Evolutionary conservation across 2,113 vertebrate genomes (phyloP), one percentile per base, ranked within the genome.

Genomic region (Regulus satrapa): DNA sequence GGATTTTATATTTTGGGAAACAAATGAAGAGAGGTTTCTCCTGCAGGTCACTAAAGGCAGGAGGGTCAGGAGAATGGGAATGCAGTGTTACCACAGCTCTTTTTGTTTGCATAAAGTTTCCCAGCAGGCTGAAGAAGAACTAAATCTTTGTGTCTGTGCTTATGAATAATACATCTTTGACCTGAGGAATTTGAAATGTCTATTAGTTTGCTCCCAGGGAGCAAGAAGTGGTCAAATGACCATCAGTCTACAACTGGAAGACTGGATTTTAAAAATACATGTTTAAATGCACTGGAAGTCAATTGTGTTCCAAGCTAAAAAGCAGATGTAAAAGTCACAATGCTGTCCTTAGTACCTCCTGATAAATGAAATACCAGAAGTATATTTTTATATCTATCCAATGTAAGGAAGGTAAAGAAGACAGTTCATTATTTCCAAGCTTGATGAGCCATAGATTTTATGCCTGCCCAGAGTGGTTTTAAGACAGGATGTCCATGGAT

Each of bases 41-140:
- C 78, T 67, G 31, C 26, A 83, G 56, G 71, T 82, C 71, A 77
- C 15, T 38, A 73, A 78, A 67, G 54, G 52, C 73, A 91, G 48
- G n/a, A 85, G 63, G 40, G n/a, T 83, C 12, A 4, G 52, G 48
- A 66, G 68, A 75, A 45, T 36, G 32, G 21, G 21, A 17, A 52
- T 21, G 0, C 19, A 19, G 56, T 41, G n/a, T 46, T 88, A 91
- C 68, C 88, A 86, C 66, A 93, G 72, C 34, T 85, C 41, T 76
- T 92, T 85, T 94, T 94, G 48, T 95, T 87, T 79, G 81, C 81
- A 77, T 75, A 48, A 95, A 92, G 91, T 97, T 95, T 94, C 52
- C 59, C 91, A 95, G 59, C 48, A 95, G 32, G 77, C 54, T 54
- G 55, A 85, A 94, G 82, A 89, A 98, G 71, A 98, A 87, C 72